phyloP scores from a whole-genome alignment of 2,888 invertebrate genomes.

The Caradrina kadenii region DNA sequence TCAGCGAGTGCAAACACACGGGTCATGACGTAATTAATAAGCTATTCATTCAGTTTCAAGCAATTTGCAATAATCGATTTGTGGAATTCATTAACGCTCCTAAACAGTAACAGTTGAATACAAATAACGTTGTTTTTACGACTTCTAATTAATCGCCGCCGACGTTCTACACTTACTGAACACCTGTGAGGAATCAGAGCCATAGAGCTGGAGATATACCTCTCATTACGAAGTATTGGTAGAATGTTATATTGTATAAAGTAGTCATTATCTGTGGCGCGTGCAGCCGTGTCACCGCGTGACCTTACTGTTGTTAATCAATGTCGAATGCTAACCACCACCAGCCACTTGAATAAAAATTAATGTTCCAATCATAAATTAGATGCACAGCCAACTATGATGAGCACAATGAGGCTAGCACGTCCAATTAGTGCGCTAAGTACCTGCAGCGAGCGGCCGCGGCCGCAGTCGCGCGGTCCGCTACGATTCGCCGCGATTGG shows the following conservation, averaged over 20 bases:
- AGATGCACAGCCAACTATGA: conserved; percentile 57
- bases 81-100: conserved; percentile 20
- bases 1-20: not conserved
- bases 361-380: conserved; percentile 54
- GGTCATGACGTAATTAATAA: not conserved
- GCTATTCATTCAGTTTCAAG: conserved; percentile 13
- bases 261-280: not conserved
- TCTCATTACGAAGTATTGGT: not conserved
- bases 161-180: not conserved
- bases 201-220: not conserved
- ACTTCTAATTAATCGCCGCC: conserved; percentile 1
- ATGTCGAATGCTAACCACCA: not conserved
- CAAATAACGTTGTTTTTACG: not conserved
- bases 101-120: conserved; percentile 13
- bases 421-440: conserved; percentile 68
- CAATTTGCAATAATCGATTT: conserved; percentile 6
- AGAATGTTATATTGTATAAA: not conserved
- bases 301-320: conserved; percentile 5
- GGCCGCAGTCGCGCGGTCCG: conserved; percentile 46
- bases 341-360: conserved; percentile 49
- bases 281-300: not conserved
- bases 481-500: conserved; percentile 65
- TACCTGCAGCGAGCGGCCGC: conserved; percentile 55
- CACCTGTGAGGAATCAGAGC: not conserved
- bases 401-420: conserved; percentile 61